Percentiles rank a stretch among this genome's conserved stretches.
Evolutionary conservation across 2,888 invertebrate genomes (phyloP).

Genomic region (Hypercompe scribonia): DNA sequence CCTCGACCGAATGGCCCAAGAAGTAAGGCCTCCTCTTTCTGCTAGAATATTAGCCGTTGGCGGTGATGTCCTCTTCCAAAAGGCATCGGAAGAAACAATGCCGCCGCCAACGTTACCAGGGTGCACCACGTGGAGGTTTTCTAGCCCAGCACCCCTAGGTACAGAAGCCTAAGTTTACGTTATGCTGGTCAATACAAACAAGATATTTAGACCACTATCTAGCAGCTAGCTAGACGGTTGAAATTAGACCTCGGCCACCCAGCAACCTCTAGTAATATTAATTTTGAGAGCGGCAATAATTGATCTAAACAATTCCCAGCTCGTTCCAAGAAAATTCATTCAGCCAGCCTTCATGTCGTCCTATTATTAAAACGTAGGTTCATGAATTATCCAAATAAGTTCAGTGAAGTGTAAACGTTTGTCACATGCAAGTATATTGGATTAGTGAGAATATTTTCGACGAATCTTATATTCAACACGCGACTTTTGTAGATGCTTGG

Average conservation of each 20-base stretch:
- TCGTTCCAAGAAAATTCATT: neutral
- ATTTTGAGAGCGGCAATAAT: neutral
- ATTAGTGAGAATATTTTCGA: conserved; percentile 36
- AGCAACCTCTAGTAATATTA: neutral
- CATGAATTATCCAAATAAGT: conserved; percentile 21
- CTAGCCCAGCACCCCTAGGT: too few species aligned
- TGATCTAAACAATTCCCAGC: neutral
- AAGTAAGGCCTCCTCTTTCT: too few species aligned
- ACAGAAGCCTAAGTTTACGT: neutral
- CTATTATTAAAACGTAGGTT: neutral
- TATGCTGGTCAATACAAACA: neutral
- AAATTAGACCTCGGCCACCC: neutral
- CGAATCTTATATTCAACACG: conserved; percentile 33
- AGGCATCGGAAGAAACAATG: too few species aligned
- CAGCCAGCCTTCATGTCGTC: neutral
- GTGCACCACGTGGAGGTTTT: too few species aligned
- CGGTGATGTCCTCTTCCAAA: too few species aligned
- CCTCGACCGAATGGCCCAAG: too few species aligned
- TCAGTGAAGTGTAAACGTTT: conserved; percentile 40
- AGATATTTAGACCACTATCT: too few species aligned
- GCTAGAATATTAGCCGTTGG: too few species aligned
- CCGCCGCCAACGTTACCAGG: too few species aligned
- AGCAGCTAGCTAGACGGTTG: too few species aligned
- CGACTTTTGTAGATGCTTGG: conserved; percentile 11
- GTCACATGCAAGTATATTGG: conserved; percentile 32